These are phyloP conservation scores for Palythoa grandis DNA, from an alignment of 92 coral and sea anemone species.

Conservation along the genomic window DNA sequence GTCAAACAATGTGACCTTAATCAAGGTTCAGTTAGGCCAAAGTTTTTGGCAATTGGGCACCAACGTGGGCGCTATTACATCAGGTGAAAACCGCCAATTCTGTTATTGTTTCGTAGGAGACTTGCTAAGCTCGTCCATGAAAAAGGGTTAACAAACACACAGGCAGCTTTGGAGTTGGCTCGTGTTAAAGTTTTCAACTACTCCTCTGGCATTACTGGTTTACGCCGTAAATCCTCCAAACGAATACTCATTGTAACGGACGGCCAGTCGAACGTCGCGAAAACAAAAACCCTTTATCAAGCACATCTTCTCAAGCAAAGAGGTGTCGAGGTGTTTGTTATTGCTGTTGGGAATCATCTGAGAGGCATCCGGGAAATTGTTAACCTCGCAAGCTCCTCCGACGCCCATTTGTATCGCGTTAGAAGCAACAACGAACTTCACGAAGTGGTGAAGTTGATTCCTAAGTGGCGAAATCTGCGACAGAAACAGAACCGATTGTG, in stretches of 20 bases:
- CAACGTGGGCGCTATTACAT: background rate
- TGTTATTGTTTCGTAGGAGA: background rate
- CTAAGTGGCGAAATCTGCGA: constrained; percentile 20
- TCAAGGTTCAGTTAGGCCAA: too few relatives aligned
- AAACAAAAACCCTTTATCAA: constrained; percentile 65
- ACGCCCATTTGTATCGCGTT: constrained; percentile 73
- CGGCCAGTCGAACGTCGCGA: constrained; percentile 72
- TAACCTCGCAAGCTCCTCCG: constrained; percentile 66
- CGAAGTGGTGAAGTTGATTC: constrained; percentile 70
- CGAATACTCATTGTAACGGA: constrained; percentile 81
- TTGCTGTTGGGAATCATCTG: constrained; percentile 74
- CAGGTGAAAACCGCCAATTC: background rate
- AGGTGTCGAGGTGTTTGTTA: constrained; percentile 76
- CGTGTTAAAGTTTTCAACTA: constrained; percentile 49
- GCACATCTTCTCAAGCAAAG: constrained; percentile 65
- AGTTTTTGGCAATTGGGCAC: too few relatives aligned
- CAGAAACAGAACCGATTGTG: background rate
- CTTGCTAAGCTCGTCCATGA: constrained; percentile 7
- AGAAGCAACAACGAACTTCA: constrained; percentile 55
- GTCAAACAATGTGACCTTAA: too few relatives aligned
- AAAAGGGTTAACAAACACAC: constrained; percentile 71
- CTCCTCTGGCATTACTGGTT: constrained; percentile 41
- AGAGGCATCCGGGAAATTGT: constrained; percentile 73
- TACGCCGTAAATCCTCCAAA: constrained; percentile 54
- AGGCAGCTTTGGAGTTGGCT: constrained; percentile 68